Evolutionary conservation across 2,113 vertebrate species (phyloP).

Genomic region (Ochotona princeps): DNA sequence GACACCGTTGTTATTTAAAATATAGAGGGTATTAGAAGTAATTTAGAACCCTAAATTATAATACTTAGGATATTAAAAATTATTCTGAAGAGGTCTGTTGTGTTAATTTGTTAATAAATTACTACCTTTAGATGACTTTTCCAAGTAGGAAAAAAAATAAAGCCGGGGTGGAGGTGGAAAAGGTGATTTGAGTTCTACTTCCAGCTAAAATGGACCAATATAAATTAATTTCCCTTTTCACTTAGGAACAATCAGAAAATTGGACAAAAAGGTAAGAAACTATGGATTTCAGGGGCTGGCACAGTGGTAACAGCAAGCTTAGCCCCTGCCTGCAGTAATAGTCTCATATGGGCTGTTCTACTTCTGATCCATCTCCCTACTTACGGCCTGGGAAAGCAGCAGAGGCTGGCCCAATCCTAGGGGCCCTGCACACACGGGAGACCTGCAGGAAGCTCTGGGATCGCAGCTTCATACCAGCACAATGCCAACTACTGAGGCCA

Average conservation of each 20-base stretch:
- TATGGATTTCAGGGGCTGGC: background rate
- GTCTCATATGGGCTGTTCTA: no score
- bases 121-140: background rate
- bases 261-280: background rate
- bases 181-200: background rate
- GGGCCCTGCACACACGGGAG: no score
- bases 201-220: background rate
- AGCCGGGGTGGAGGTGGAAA: background rate
- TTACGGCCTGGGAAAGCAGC: no score
- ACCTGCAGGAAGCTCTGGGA: no score
- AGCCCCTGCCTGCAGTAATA: no score
- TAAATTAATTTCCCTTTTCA: constrained; percentile 1
- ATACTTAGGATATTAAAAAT: constrained; percentile 20
- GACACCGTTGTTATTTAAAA: background rate
- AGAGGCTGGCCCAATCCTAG: no score
- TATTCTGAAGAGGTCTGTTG: constrained; percentile 19
- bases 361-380: no score
- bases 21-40: no score
- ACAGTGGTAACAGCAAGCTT: no score
- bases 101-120: background rate
- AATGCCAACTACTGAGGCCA: no score
- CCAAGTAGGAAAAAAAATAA: background rate
- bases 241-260: background rate
- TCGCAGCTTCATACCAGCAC: no score
- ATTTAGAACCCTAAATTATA: background rate